Conservation (phyloP, 2,113 vertebrate species). For the Felis chaus region DNA sequence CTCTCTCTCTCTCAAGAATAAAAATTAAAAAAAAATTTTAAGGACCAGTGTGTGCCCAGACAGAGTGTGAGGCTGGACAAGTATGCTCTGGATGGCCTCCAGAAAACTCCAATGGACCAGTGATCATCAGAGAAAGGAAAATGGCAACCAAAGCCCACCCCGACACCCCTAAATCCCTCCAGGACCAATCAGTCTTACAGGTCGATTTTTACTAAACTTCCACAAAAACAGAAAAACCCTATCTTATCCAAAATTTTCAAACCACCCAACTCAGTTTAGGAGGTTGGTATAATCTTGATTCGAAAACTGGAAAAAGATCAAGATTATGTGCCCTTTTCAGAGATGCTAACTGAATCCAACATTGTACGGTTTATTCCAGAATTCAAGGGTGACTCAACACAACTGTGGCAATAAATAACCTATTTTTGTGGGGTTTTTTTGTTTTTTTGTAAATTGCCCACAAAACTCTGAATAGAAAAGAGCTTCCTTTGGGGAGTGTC, state of each 20-base stretch:
- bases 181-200: not conserved
- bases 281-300: not conserved
- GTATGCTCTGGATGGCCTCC: not conserved
- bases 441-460: not conserved
- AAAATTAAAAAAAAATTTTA: too few relatives aligned
- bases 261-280: not conserved
- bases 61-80: not conserved
- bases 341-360: not conserved
- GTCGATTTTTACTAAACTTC: not conserved
- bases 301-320: not conserved
- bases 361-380: not conserved
- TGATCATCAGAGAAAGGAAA: not conserved
- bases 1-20: too few relatives aligned
- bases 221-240: not conserved
- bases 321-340: not conserved
- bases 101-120: not conserved
- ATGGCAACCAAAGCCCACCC: too few relatives aligned
- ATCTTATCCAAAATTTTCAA: not conserved
- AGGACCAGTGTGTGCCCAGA: not conserved
- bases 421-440: not conserved
- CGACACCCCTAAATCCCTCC: not conserved
- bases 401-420: not conserved
- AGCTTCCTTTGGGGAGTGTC: not conserved
- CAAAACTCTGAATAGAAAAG: slow-evolving; percentile 14
- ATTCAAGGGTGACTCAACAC: slow-evolving; percentile 9